These are phyloP conservation scores for Clarias fuscus DNA, from an alignment of 2,797 vertebrate species.

Conservation along the genomic window DNA sequence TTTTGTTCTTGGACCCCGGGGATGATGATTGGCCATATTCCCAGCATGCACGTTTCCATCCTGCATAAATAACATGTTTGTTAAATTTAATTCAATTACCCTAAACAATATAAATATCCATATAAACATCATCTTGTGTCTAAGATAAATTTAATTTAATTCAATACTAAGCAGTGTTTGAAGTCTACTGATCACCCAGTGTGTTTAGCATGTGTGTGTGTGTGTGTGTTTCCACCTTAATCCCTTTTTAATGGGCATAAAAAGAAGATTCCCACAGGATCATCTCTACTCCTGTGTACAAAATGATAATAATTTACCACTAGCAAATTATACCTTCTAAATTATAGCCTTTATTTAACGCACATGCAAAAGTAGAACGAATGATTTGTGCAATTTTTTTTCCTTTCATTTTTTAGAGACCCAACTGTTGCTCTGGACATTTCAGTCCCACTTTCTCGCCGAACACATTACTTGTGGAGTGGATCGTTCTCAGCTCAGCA, in stretches of 20 bases:
- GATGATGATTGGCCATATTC: constrained; percentile 15
- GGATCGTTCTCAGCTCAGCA: constrained; percentile 3
- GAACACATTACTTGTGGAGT: background rate
- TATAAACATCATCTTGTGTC: constrained; percentile 1
- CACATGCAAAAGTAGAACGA: background rate
- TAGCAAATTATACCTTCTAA: constrained; percentile 19
- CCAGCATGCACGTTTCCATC: constrained; percentile 7
- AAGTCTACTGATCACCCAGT: constrained; percentile 30
- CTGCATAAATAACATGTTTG: constrained; percentile 14
- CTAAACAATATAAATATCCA: constrained; percentile 14
- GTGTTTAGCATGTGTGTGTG: constrained; percentile 61
- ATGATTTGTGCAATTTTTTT: background rate
- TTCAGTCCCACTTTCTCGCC: background rate
- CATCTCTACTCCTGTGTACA: constrained; percentile 4
- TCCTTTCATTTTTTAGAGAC: background rate
- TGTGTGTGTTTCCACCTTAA: constrained; percentile 65
- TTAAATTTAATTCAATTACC: constrained; percentile 1
- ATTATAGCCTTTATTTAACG: background rate
- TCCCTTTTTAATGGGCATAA: constrained; percentile 77
- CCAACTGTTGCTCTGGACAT: background rate
- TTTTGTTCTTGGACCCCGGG: background rate
- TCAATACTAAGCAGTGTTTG: constrained; percentile 6
- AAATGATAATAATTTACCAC: constrained; percentile 35
- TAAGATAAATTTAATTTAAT: background rate
- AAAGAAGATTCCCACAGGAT: constrained; percentile 63